These are phyloP conservation scores for Sitodiplosis mosellana DNA, from an alignment of 1,140 invertebrate genomes.

Conservation along the genomic window DNA sequence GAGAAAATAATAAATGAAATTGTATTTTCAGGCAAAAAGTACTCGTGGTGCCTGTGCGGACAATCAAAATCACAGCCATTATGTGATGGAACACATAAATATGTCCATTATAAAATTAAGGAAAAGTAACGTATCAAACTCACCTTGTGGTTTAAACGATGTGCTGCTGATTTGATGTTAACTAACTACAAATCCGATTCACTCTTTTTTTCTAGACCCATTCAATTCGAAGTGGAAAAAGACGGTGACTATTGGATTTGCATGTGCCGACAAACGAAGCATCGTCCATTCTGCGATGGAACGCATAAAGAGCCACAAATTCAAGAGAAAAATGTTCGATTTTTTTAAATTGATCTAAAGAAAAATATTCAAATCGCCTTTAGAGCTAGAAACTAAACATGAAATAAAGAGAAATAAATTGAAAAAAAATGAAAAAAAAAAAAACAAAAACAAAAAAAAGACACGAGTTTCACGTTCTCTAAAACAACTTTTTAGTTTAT, in stretches of 20 bases:
- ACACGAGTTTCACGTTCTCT: too few species aligned
- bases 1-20: not conserved
- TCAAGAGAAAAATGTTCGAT: slow-evolving; percentile 22
- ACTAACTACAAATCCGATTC: slow-evolving; percentile 1
- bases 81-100: slow-evolving; percentile 85
- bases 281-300: slow-evolving; percentile 95
- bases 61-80: slow-evolving; percentile 79
- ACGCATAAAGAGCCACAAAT: slow-evolving; percentile 62
- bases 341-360: too few species aligned
- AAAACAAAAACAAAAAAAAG: too few species aligned
- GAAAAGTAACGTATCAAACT: slow-evolving; percentile 26
- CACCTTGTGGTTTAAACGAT: not conserved
- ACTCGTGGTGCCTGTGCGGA: slow-evolving; percentile 89
- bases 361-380: too few species aligned
- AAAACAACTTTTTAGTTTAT: too few species aligned
- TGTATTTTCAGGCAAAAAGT: slow-evolving; percentile 46
- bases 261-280: slow-evolving; percentile 92
- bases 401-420: too few species aligned
- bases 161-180: not conserved
- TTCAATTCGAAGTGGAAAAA: slow-evolving; percentile 67
- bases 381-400: too few species aligned
- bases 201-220: slow-evolving; percentile 48
- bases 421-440: too few species aligned
- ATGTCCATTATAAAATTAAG: slow-evolving; percentile 48
- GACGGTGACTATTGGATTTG: slow-evolving; percentile 94